Conservation (phyloP, 2,113 vertebrate genomes). For the Boleophthalmus pectinirostris region DNA sequence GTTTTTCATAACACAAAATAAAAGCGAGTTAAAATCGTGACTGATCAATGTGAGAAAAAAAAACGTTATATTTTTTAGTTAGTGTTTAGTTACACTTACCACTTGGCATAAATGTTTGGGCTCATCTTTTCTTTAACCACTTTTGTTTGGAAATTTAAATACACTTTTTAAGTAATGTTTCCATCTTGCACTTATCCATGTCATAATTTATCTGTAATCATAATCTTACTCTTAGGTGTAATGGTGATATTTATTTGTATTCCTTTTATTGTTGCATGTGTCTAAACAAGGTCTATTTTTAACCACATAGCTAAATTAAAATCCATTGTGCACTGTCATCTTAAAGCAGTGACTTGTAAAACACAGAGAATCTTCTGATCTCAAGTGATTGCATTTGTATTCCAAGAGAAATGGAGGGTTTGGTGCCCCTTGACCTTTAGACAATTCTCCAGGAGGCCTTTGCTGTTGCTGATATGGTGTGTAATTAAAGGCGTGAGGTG, state of each 20-base stretch:
- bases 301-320: neutral
- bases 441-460: slow-evolving; percentile 43
- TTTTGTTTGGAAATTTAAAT: too few species aligned
- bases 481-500: slow-evolving; percentile 76
- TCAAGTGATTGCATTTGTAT: slow-evolving; percentile 67
- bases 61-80: too few species aligned
- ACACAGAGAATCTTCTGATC: slow-evolving; percentile 28
- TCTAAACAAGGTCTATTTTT: neutral
- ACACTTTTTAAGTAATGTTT: too few species aligned
- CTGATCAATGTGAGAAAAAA: too few species aligned
- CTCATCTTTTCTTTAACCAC: too few species aligned
- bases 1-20: too few species aligned
- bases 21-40: too few species aligned
- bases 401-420: slow-evolving; percentile 53
- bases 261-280: neutral
- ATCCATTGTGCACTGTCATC: neutral
- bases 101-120: too few species aligned
- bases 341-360: slow-evolving; percentile 35
- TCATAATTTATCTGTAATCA: neutral
- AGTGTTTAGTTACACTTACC: too few species aligned
- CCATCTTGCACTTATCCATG: too few species aligned
- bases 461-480: slow-evolving; percentile 41
- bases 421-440: slow-evolving; percentile 63
- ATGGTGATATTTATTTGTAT: neutral
- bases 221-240: neutral